phyloP scores from a whole-genome alignment of 2,113 vertebrate species.

The Microcebus jonahi region DNA sequence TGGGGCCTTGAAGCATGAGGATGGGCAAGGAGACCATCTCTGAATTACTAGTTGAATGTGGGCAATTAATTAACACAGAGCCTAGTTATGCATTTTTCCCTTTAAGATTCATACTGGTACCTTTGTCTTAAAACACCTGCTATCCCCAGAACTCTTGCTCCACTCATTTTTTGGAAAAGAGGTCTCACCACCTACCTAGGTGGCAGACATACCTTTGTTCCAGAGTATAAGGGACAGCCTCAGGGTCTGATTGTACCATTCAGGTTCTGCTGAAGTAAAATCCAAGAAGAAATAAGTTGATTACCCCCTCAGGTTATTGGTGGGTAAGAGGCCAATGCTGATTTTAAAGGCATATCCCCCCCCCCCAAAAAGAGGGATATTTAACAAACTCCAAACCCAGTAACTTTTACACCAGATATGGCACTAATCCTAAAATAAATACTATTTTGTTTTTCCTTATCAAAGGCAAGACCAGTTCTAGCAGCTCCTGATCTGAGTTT shows the following conservation, averaged over 20 bases:
- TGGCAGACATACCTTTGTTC: not conserved
- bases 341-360: not conserved
- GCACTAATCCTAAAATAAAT: not conserved
- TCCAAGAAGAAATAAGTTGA: not conserved
- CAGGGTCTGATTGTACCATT: not conserved
- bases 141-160: not conserved
- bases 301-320: not conserved
- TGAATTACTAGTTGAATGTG: not conserved
- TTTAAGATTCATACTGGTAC: not conserved
- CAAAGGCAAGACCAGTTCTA: not conserved
- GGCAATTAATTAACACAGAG: not conserved
- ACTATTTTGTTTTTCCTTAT: not conserved
- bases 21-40: not conserved
- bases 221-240: not conserved
- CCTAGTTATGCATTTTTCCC: not conserved
- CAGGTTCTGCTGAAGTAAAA: not conserved
- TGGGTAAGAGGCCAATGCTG: not conserved
- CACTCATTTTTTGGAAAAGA: not conserved
- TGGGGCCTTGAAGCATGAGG: not conserved
- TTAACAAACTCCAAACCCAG: not conserved
- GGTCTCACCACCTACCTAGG: not conserved
- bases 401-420: not conserved
- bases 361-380: not conserved
- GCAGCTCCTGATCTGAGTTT: not conserved
- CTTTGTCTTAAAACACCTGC: not conserved